Base-by-base conservation (phyloP, 1,140 invertebrate genomes). In the Penaeus chinensis region DNA sequence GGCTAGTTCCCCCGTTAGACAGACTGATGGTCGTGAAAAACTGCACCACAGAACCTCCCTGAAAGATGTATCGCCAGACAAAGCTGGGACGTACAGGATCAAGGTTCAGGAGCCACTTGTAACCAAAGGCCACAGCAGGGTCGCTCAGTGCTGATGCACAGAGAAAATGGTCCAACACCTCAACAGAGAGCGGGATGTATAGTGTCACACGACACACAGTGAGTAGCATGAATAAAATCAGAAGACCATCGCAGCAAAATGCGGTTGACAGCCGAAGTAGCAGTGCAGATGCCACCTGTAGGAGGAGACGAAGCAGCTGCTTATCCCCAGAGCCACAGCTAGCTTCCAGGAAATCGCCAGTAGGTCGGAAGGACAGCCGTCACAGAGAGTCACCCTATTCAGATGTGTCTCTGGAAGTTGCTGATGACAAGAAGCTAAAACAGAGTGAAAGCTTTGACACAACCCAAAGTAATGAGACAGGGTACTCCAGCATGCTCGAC, bases 371-470 rank as follows among this genome's bases (percentile, higher is more conserved):
- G 81, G 88, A 90, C 85, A 88, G 82, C 61, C 84, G 87, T 42
- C 69, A 60, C 61, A 76, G 83, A 69, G 82, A 87, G 32, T 85
- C 86, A 32, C 87, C 87, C 22, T 84, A 84, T 32, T 84, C 87
- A n/a, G 87, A 88, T n/a, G 76, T 84, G 8, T 88, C 87, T 62
- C 63, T 79, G 16, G 84, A 89, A 32, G 65, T 69, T 27, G 27
- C 79, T 66, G 84, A 86, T 66, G 74, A 89, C 62, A 86, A 89
- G 60, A 89, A 83, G 71, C 60, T 88, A 83, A 85, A 88, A n/a
- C 90, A 89, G 77, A 90, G 90, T 74, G 90, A 90, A 74, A 90
- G 90, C 82, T 90, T 90, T 65, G 90, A 90, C 78, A 90, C 90
- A 71, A 90, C 90, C 27, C 90, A 90, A 27, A 90, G 90, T 63